phyloP scores from a whole-genome alignment of 2,113 vertebrate species.

The Prinia subflava region DNA sequence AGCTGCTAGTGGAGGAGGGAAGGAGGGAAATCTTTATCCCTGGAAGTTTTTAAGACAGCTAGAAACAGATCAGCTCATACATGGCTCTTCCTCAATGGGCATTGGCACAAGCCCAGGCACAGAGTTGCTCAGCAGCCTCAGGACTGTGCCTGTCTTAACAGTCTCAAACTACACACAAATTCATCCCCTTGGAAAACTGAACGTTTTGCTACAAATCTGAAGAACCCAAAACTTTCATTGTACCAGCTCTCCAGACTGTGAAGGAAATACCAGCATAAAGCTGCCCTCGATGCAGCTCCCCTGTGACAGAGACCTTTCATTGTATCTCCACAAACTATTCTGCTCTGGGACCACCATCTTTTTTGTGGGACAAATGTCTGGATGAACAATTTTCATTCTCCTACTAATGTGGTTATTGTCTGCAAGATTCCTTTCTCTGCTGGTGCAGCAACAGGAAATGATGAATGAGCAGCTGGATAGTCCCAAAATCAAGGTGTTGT shows the following conservation, averaged over 20 bases:
- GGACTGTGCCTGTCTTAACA: neutral
- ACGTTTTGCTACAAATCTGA: neutral
- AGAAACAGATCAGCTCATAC: neutral
- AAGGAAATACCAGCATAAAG: neutral
- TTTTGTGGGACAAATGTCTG: neutral
- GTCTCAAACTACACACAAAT: neutral
- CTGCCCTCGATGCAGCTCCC: neutral
- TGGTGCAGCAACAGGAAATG: neutral
- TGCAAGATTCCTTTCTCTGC: neutral
- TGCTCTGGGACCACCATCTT: neutral
- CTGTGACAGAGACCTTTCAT: neutral
- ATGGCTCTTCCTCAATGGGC: neutral
- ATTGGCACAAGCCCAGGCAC: neutral
- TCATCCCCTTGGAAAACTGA: neutral
- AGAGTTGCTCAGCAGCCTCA: neutral
- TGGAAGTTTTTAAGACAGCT: neutral
- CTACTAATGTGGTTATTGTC: neutral
- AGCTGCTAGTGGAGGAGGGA: neutral
- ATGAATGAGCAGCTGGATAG: neutral
- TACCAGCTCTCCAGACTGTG: neutral
- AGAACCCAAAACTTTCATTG: neutral
- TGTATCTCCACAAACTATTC: neutral
- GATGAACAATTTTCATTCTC: neutral
- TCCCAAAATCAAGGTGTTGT: neutral
- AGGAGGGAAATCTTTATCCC: neutral